Evolutionary conservation across 1,140 invertebrate genomes (phyloP).

Genomic region (Drosophila rhopaloa): DNA sequence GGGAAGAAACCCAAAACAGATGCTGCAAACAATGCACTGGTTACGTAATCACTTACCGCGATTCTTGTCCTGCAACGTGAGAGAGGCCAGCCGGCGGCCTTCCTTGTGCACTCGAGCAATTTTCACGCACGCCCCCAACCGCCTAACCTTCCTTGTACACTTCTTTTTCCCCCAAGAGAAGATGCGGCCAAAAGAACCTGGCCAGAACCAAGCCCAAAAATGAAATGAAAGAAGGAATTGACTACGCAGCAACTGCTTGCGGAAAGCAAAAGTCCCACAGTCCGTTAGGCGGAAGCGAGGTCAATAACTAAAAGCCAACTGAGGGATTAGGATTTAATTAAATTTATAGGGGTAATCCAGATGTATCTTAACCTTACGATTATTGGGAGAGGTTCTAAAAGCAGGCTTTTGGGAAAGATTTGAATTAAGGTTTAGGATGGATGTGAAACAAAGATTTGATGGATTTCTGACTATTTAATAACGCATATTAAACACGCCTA

Average conservation of each 20-base stretch:
- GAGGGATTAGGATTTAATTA: constrained; percentile 23
- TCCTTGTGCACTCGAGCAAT: constrained; percentile 69
- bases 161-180: background rate
- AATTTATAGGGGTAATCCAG: constrained; percentile 15
- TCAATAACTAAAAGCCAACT: background rate
- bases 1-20: constrained; percentile 24
- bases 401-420: background rate
- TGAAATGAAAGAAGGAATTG: constrained; percentile 3
- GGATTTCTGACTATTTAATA: too few species aligned
- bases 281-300: constrained; percentile 32
- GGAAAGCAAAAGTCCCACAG: constrained; percentile 50
- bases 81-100: constrained; percentile 65
- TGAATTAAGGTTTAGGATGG: background rate
- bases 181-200: constrained; percentile 7
- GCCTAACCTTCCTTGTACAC: background rate
- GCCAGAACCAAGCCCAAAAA: constrained; percentile 5
- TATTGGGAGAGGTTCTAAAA: background rate
- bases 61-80: constrained; percentile 69
- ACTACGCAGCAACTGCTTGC: constrained; percentile 40
- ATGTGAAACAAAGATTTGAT: background rate
- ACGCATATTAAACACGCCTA: too few species aligned
- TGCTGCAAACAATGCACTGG: constrained; percentile 70
- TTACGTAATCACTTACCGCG: constrained; percentile 80
- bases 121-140: constrained; percentile 75
- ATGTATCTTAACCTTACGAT: background rate